Percentiles rank a stretch among this genome's conserved stretches.
Evolutionary conservation across 2,888 invertebrate species (phyloP).

Genomic region (Microctonus aethiopoides): DNA sequence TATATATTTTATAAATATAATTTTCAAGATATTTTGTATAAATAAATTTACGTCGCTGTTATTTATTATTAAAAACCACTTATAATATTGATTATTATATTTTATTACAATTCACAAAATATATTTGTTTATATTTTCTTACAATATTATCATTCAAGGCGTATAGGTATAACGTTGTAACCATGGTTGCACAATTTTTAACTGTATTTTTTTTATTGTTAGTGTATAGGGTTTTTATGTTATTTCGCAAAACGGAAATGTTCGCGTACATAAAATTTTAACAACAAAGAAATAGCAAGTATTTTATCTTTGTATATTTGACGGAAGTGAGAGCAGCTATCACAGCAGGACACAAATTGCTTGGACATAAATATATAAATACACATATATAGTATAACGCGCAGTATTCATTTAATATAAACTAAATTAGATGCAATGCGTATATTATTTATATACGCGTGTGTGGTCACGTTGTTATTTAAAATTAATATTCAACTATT

Average conservation of each 20-base stretch:
- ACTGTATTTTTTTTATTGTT: background rate
- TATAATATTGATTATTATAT: too few species aligned
- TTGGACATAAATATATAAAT: background rate
- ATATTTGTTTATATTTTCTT: too few species aligned
- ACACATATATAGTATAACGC: too few species aligned
- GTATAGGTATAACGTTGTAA: too few species aligned
- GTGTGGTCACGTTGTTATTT: conserved; percentile 7
- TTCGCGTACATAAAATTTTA: conserved; percentile 16
- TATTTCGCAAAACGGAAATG: conserved; percentile 5
- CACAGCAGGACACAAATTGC: background rate
- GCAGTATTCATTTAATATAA: background rate
- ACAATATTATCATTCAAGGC: too few species aligned
- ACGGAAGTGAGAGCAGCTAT: conserved; percentile 32
- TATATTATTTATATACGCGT: conserved; percentile 4
- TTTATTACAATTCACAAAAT: too few species aligned
- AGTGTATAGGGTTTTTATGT: background rate
- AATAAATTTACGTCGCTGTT: too few species aligned
- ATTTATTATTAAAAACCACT: too few species aligned
- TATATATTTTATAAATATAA: too few species aligned
- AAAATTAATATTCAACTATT: conserved; percentile 8
- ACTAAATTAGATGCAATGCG: background rate
- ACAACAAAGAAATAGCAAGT: background rate
- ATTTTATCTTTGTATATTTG: conserved; percentile 3
- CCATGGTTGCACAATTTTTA: too few species aligned
- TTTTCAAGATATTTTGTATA: too few species aligned